A percentile compares a stretch with the other conserved stretches of the same genome.
Evolutionary conservation across 2,888 invertebrate species (phyloP).

Genomic region (Troides helena): DNA sequence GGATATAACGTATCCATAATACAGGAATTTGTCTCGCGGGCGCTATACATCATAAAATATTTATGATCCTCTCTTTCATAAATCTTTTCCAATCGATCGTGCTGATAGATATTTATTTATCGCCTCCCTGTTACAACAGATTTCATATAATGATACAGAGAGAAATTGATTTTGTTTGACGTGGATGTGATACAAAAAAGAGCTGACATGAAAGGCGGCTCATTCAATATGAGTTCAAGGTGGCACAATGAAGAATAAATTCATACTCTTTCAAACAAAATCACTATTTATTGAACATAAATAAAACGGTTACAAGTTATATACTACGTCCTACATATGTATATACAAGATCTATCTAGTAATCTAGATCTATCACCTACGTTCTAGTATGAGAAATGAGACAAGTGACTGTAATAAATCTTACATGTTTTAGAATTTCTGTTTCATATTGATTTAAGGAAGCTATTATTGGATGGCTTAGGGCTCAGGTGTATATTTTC

Average conservation of each 20-base stretch:
- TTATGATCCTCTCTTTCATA: constrained; percentile 23
- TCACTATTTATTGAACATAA: no score
- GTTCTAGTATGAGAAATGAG: no score
- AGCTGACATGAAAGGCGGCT: not conserved
- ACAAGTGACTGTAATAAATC: no score
- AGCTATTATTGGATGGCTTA: no score
- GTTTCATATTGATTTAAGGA: no score
- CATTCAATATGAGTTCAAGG: not conserved
- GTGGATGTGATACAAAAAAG: not conserved
- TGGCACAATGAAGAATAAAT: not conserved
- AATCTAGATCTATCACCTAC: no score
- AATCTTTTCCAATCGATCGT: constrained; percentile 18
- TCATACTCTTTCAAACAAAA: not conserved
- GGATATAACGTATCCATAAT: constrained; percentile 11
- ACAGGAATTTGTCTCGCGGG: constrained; percentile 21
- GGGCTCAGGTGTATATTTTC: no score
- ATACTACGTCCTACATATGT: no score
- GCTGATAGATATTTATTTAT: constrained; percentile 16
- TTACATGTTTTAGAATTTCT: no score
- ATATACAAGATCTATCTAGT: no score
- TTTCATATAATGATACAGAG: not conserved
- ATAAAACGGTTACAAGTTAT: no score
- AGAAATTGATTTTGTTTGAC: constrained; percentile 7
- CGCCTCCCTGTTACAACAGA: not conserved
- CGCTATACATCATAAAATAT: constrained; percentile 26